phyloP scores from a whole-genome alignment of 2,888 invertebrate genomes.

The Gastrophysa polygoni region DNA sequence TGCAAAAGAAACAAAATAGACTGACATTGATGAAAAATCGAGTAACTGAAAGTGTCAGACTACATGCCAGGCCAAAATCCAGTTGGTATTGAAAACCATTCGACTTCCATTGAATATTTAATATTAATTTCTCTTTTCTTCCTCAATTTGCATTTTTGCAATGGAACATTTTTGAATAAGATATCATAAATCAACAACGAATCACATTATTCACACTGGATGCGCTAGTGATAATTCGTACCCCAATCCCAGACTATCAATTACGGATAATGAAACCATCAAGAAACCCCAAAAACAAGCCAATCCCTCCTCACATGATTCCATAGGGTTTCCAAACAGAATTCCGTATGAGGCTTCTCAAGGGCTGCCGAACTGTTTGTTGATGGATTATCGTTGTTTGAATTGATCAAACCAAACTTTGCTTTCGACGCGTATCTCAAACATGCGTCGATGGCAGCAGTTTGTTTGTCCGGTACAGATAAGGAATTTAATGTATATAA shows the following conservation, averaged over 20 bases:
- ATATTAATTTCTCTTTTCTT: no score
- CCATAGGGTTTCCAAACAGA: background rate
- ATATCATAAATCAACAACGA: no score
- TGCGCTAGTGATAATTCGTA: no score
- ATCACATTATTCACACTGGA: no score
- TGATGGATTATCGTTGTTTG: constrained; percentile 17
- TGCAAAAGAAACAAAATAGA: background rate
- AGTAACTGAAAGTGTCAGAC: no score
- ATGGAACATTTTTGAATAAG: no score
- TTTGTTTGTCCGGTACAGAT: constrained; percentile 9
- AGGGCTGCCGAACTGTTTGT: constrained; percentile 17
- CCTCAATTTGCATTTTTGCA: no score
- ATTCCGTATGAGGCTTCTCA: constrained; percentile 6
- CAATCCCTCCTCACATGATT: background rate
- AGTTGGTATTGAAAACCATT: no score
- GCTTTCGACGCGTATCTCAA: constrained; percentile 9
- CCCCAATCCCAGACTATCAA: no score
- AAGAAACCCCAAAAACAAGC: background rate
- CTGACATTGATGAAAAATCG: background rate
- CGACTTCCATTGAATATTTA: no score
- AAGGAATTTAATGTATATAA: constrained; percentile 1
- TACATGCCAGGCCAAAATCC: no score
- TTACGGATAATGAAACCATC: constrained; percentile 1
- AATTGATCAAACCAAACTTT: constrained; percentile 9
- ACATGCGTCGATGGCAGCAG: constrained; percentile 4